Conservation (phyloP, 2,797 vertebrate genomes). For the Enteromius mattozi region DNA sequence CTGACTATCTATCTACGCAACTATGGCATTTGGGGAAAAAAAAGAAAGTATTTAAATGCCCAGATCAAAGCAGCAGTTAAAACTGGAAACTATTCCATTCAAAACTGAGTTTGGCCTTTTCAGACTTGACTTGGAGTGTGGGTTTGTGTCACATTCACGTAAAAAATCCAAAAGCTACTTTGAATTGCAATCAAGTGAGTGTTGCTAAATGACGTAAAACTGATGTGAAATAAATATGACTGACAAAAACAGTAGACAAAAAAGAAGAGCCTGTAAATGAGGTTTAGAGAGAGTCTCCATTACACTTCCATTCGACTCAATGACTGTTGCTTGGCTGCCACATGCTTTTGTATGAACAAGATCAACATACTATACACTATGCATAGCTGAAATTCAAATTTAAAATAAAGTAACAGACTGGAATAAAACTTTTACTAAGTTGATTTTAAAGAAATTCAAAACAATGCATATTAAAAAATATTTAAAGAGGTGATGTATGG, state of each 20-base stretch:
- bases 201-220: slow-evolving; percentile 1
- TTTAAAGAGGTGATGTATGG: neutral
- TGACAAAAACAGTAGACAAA: neutral
- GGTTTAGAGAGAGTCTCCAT: neutral
- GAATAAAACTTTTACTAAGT: neutral
- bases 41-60: neutral
- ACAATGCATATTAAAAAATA: no score
- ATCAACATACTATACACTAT: no score
- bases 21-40: slow-evolving; percentile 35
- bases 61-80: neutral
- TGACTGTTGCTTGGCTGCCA: neutral
- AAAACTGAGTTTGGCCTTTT: neutral
- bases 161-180: neutral
- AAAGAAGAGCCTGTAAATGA: neutral
- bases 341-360: neutral
- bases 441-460: neutral
- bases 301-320: neutral
- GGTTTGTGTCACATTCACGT: neutral
- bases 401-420: no score
- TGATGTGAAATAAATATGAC: slow-evolving; percentile 11
- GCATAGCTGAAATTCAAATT: no score
- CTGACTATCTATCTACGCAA: slow-evolving; percentile 50
- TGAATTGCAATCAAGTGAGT: slow-evolving; percentile 9
- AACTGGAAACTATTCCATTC: neutral
- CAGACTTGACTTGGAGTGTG: neutral